phyloP scores from a whole-genome alignment of 2,113 vertebrate genomes.

The Buteo buteo region DNA sequence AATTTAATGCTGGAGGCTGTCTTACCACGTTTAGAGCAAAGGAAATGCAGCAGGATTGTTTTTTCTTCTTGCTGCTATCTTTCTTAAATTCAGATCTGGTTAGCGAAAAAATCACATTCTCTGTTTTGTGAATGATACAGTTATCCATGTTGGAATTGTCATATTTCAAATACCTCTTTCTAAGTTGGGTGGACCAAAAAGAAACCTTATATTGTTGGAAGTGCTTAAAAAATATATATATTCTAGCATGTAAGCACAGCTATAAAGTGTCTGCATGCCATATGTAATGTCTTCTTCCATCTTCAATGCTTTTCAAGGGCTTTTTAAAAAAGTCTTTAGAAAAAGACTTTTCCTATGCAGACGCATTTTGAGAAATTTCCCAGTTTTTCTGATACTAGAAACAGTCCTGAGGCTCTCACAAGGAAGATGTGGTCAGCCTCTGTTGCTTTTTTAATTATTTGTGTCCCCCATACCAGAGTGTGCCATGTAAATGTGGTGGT shows the following conservation, averaged over 20 bases:
- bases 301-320: neutral
- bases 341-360: neutral
- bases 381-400: neutral
- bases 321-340: neutral
- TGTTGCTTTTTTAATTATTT: neutral
- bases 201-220: neutral
- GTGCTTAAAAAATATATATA: neutral
- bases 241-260: neutral
- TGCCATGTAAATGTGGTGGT: neutral
- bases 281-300: neutral
- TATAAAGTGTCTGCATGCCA: neutral
- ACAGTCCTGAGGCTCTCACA: rapidly evolving
- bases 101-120: rapidly evolving
- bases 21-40: neutral
- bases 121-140: neutral
- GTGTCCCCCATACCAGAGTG: neutral
- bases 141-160: neutral
- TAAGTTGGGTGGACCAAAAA: neutral
- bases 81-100: neutral
- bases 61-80: neutral
- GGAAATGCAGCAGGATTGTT: neutral
- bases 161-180: neutral
- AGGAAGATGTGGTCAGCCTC: neutral
- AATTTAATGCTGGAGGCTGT: neutral
- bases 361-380: neutral